Percentiles rank a stretch among this genome's conserved stretches.
phyloP scores from a whole-genome alignment of 2,888 invertebrate species.

The Dugesia japonica region DNA sequence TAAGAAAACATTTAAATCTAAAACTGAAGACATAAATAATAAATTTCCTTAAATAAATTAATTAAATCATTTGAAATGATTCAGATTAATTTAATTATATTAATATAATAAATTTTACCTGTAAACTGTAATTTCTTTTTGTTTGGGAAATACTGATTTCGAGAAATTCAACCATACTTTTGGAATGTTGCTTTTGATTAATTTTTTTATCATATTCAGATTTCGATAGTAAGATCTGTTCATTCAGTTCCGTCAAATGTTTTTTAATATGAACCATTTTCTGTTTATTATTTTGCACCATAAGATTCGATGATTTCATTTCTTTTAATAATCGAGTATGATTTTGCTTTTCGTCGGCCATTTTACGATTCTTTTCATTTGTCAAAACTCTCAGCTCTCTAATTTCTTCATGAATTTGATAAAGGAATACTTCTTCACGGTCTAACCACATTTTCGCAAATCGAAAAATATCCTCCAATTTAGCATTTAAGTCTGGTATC shows the following conservation, averaged over 20 bases:
- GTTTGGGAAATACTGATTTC: slow-evolving; percentile 43
- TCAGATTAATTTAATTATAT: too few species aligned
- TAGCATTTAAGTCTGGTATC: slow-evolving; percentile 41
- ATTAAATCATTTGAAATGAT: too few species aligned
- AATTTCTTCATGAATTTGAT: slow-evolving; percentile 41
- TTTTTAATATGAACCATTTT: slow-evolving; percentile 40
- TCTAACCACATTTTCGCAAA: slow-evolving; percentile 41
- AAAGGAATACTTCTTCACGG: slow-evolving; percentile 42
- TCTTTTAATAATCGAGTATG: slow-evolving; percentile 40
- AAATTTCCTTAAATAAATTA: too few species aligned
- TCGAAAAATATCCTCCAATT: slow-evolving; percentile 39
- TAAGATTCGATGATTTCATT: slow-evolving; percentile 40
- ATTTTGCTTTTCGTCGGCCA: slow-evolving; percentile 40
- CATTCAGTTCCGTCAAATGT: slow-evolving; percentile 40
- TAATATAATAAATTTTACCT: slow-evolving; percentile 16
- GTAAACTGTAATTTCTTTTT: slow-evolving; percentile 41
- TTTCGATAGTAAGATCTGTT: slow-evolving; percentile 38
- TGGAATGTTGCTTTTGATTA: slow-evolving; percentile 41
- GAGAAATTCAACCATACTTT: slow-evolving; percentile 44
- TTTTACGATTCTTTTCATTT: slow-evolving; percentile 38
- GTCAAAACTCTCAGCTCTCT: slow-evolving; percentile 40
- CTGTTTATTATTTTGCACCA: slow-evolving; percentile 40
- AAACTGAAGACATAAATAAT: too few species aligned
- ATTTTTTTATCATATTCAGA: slow-evolving; percentile 39
- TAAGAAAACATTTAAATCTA: too few species aligned